Base-by-base conservation (phyloP, 2,888 invertebrate genomes). In the Agelastica alni region DNA sequence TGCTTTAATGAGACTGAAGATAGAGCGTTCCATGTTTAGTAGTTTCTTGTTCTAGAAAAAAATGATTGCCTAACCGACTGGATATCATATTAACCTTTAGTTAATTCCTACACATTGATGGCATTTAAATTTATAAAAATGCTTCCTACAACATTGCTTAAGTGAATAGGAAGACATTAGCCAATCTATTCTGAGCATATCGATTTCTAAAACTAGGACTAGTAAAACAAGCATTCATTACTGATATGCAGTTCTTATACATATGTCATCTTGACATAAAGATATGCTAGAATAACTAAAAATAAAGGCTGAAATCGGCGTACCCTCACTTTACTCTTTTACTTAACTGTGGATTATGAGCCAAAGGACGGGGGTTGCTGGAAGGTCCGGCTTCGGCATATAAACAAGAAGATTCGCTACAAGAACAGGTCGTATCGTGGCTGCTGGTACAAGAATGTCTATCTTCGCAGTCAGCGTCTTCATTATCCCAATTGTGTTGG, bases 361-460 rank as follows among this genome's bases (percentile, higher is more conserved):
- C 61, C 45, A 68, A 57, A 14, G 70, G 64, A 34, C 67, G 53
- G 4, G 63, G 62, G 41, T 69, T 68, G 42, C 55, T 65, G 30
- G 75, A 73, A 10, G 75, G 75, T 30, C 80, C 81, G 17, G 83
- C 82, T 70, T 85, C 84, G 1, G 83, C 83, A 65, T 85, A 85
- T 49, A 84, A 73, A 63, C 83, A 84, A 39, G 83, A 83, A 12
- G 83, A 83, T 66, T 84, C 84, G 68, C 83, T 83, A 72, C 84
- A 85, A 20, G 84, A 84, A 70, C 84, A 85, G 45, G 79, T 79
- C 2, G 83, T 84, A 64, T 84, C 84, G 63, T 78, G 78, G 58
- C 78, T 78, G 56, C 77, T 69, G 70, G 79, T 61, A 76, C 81
- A 75, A 70, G 81, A 75, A 61, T 78, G 76, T 65, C 75, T 70